A percentile compares a stretch with the other conserved stretches of the same genome.
These are phyloP conservation scores for Jordanella pulchra DNA, from an alignment of 2,797 vertebrate genomes.

Conservation along the genomic window DNA sequence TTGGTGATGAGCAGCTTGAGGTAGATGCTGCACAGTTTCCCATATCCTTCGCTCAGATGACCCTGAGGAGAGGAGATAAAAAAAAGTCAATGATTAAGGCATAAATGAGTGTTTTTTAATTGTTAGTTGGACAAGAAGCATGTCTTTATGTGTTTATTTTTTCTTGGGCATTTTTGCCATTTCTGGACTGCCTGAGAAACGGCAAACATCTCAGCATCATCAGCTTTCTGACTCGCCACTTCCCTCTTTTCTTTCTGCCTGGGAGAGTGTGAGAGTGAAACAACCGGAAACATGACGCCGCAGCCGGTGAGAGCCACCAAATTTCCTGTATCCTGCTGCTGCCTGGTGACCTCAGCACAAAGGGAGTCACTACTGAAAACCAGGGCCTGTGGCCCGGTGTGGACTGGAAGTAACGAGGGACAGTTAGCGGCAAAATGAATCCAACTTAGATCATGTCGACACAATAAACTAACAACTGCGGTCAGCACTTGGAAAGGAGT, in stretches of 20 bases:
- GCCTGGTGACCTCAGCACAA: constrained; percentile 55
- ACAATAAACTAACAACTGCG: constrained; percentile 7
- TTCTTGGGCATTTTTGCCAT: neutral
- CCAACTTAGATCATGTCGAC: neutral
- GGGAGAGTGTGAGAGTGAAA: constrained; percentile 43
- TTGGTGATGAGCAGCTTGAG: constrained; percentile 99
- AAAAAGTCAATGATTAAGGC: constrained; percentile 26
- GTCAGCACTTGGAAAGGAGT: neutral
- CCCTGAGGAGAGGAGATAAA: constrained; percentile 76
- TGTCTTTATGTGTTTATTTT: neutral
- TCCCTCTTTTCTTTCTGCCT: constrained; percentile 52
- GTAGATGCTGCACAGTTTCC: constrained; percentile 98
- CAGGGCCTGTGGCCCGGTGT: constrained; percentile 18
- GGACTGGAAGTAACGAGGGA: constrained; percentile 11
- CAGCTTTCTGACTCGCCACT: constrained; percentile 35
- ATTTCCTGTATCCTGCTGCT: constrained; percentile 56
- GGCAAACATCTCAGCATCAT: constrained; percentile 30
- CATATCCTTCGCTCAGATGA: constrained; percentile 97
- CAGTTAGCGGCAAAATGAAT: neutral
- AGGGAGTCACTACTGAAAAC: constrained; percentile 19
- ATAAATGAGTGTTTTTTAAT: neutral
- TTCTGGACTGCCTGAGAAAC: neutral
- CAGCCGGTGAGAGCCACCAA: constrained; percentile 41
- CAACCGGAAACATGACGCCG: constrained; percentile 58
- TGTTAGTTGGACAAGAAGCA: neutral